Evolutionary conservation across 2,113 vertebrate genomes (phyloP), one percentile per base, ranked within the genome.

Genomic region (Desmodus rotundus): DNA sequence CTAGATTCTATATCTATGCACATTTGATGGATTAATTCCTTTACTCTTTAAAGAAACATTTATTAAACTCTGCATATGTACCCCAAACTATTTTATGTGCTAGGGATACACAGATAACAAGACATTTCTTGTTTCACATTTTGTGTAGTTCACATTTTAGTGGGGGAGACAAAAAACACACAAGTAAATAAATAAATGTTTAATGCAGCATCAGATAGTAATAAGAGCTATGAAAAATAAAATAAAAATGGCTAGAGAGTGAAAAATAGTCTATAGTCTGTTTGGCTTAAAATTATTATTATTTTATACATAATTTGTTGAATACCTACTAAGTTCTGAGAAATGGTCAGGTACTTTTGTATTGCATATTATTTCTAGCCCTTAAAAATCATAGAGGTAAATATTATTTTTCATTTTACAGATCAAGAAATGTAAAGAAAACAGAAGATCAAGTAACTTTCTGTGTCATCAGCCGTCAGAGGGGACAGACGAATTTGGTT

Each of bases 341-440:
- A 96, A 94, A 74, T 77, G n/a, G 7, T 24, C 82, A 73, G 28
- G n/a, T 4, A 52, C 14, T 52, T 94, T 80, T 80, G 22, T 56
- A 78, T 52, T 90, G 17, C 2, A 61, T 58, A 31, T 11, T 54
- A 87, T 87, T 87, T 96, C 45, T 87, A 93, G 87, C 52, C 12
- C 52, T 87, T 87, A 61, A 70, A 93, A 76, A 61, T 52, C 20
- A 80, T 70, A 77, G 0, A 80, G 26, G 26, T 67, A 90, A 41
- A 93, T 65, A 54, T 58, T 95, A n/a, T 81, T 93, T 94, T 81
- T 93, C 16, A 95, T 76, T 84, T 65, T 56, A 85, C 7, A 91
- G 20, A n/a, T 85, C 94, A 45, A 36, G 15, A 80, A 77, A 91
- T n/a, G 86, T 26, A 61, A 41, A 86, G 17, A 88, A 89, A 87